Conservation (phyloP, 1,140 invertebrate species). For the Myzus persicae region DNA sequence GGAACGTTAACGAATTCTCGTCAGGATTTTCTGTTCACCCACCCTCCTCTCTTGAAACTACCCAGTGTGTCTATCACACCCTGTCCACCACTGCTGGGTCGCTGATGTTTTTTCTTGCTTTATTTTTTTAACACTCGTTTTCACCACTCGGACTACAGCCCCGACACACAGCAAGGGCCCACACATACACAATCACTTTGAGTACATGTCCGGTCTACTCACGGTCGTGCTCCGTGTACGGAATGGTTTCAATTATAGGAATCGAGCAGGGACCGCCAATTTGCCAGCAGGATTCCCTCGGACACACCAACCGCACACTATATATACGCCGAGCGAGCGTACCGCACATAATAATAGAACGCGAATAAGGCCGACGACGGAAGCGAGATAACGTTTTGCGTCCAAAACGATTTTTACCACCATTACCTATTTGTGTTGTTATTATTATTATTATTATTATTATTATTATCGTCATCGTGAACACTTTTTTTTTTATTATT, state of each 20-base stretch:
- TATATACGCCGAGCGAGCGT: not conserved
- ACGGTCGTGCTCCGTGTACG: constrained; percentile 37
- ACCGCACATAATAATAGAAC: not conserved
- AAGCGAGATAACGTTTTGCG: not conserved
- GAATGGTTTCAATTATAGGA: constrained; percentile 49
- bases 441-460: not conserved
- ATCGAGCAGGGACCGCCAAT: constrained; percentile 33
- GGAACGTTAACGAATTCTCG: constrained; percentile 41
- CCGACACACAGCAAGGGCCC: not conserved
- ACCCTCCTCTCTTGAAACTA: not conserved
- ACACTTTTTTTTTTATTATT: not conserved
- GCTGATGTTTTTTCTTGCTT: not conserved
- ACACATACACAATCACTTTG: constrained; percentile 31
- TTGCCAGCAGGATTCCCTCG: not conserved
- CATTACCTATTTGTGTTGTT: not conserved
- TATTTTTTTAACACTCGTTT: constrained; percentile 37
- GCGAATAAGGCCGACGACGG: not conserved
- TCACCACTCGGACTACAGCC: not conserved
- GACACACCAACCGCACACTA: not conserved
- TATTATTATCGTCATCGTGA: not conserved
- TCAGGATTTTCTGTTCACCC: constrained; percentile 8
- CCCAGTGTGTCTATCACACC: too few relatives aligned
- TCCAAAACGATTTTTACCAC: not conserved
- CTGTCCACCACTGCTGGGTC: not conserved
- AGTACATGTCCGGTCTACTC: constrained; percentile 25